These are phyloP conservation scores for Oscheius onirici DNA, from an alignment of 2,888 invertebrate genomes.

Conservation along the genomic window DNA sequence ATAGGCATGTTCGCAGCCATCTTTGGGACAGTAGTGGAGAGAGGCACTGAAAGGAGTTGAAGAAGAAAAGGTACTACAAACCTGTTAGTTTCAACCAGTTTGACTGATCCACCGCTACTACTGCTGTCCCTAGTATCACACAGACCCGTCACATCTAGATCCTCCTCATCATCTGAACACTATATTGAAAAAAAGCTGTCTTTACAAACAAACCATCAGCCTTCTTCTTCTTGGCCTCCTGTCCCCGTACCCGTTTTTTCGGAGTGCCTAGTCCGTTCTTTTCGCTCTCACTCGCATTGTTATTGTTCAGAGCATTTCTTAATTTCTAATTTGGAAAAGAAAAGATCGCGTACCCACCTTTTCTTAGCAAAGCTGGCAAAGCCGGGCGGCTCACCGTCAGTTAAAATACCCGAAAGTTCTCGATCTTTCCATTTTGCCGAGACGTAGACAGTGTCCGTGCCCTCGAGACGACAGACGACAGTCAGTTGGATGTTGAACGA, in stretches of 20 bases:
- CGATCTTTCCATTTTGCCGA: conserved; percentile 45
- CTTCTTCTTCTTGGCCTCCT: conserved; percentile 16
- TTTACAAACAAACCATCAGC: neutral
- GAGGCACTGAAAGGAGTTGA: neutral
- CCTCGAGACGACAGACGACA: conserved; percentile 31
- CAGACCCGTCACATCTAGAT: conserved; percentile 24
- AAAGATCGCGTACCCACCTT: too few relatives aligned
- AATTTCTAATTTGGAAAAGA: neutral
- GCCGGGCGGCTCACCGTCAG: conserved; percentile 45
- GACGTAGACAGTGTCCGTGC: conserved; percentile 44
- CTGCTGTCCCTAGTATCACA: conserved; percentile 6
- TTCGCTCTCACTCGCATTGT: conserved; percentile 11
- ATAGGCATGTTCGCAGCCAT: conserved; percentile 28
- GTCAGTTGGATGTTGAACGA: conserved; percentile 30
- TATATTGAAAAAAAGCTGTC: neutral
- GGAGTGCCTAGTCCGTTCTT: conserved; percentile 16
- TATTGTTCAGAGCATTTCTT: conserved; percentile 10
- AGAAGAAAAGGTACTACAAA: too few relatives aligned
- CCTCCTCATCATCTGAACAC: conserved; percentile 21
- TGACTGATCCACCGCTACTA: conserved; percentile 1
- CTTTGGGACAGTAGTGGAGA: conserved; percentile 16
- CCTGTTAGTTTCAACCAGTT: conserved; percentile 11
- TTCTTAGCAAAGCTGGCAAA: conserved; percentile 39
- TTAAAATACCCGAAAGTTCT: conserved; percentile 46
- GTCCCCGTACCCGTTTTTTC: conserved; percentile 13